A percentile compares a stretch with the other conserved stretches of the same genome.
These are phyloP conservation scores for Tillus elongatus DNA, from an alignment of 2,888 invertebrate species.

Conservation along the genomic window DNA sequence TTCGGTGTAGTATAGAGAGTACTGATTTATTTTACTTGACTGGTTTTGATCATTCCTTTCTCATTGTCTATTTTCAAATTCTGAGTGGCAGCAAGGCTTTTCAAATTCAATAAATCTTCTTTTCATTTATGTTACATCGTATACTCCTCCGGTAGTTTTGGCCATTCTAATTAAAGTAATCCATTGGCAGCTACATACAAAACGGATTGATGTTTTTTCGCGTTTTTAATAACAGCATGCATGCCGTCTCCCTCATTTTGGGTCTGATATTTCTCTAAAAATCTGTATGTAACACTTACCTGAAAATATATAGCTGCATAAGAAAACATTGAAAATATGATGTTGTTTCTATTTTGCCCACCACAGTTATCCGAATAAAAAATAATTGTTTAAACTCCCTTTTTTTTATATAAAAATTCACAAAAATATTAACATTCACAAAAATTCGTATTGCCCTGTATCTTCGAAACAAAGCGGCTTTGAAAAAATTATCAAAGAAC, in stretches of 20 bases:
- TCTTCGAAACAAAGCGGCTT: too few species aligned
- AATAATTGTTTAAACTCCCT: conserved; percentile 13
- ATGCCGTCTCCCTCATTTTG: conserved; percentile 17
- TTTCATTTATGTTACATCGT: conserved; percentile 13
- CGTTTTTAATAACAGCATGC: conserved; percentile 16
- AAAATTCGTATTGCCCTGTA: too few species aligned
- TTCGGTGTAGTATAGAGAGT: too few species aligned
- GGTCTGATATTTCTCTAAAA: conserved; percentile 15
- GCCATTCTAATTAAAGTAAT: conserved; percentile 15
- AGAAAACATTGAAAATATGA: conserved; percentile 16
- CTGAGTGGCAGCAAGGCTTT: conserved; percentile 4
- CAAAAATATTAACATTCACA: too few species aligned
- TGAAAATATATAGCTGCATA: conserved; percentile 8
- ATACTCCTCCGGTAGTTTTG: conserved; percentile 12
- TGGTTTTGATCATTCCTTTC: conserved; percentile 1
- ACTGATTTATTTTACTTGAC: too few species aligned
- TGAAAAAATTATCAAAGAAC: too few species aligned
- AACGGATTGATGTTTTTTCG: conserved; percentile 14
- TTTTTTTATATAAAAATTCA: too few species aligned
- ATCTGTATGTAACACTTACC: conserved; percentile 10
- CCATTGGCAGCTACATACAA: conserved; percentile 16
- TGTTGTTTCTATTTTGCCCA: conserved; percentile 16
- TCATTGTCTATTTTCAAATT: conserved; percentile 5
- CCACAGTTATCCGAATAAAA: conserved; percentile 10
- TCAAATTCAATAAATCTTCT: conserved; percentile 13